These are phyloP conservation scores for Aleiodes sp. DNA, from an alignment of 1,140 invertebrate genomes.

Conservation along the genomic window DNA sequence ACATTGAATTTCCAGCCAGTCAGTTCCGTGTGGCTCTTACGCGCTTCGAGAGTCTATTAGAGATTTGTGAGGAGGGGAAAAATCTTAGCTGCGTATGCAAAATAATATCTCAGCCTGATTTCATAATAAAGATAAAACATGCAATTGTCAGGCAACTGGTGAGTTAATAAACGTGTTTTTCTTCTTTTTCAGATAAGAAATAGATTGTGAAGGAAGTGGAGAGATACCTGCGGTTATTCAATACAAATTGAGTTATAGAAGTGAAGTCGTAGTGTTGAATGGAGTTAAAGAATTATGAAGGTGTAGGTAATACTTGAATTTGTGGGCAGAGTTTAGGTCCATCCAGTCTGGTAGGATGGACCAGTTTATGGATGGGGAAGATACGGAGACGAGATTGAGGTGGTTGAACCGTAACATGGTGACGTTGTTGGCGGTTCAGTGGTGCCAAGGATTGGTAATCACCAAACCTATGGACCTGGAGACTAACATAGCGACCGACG, in stretches of 20 bases:
- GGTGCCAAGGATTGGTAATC: slow-evolving; percentile 31
- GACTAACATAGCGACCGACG: background rate
- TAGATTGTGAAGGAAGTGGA: background rate
- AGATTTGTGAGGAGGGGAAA: background rate
- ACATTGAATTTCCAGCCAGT: background rate
- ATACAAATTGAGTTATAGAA: too few relatives aligned
- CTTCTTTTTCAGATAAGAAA: background rate
- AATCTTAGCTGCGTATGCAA: too few relatives aligned
- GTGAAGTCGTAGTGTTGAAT: slow-evolving; percentile 1
- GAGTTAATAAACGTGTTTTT: background rate
- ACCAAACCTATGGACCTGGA: slow-evolving; percentile 24
- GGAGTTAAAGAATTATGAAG: background rate
- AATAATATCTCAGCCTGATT: too few relatives aligned
- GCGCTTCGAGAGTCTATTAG: background rate
- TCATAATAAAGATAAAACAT: too few relatives aligned
- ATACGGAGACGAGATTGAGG: background rate
- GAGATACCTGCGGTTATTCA: background rate
- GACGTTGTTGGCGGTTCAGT: slow-evolving; percentile 22
- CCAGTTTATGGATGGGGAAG: background rate
- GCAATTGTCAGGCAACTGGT: background rate
- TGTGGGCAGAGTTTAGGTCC: background rate
- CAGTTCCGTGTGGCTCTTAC: slow-evolving; percentile 5
- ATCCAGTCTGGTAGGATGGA: slow-evolving; percentile 22
- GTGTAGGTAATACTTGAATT: too few relatives aligned
- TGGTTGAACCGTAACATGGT: background rate